A percentile compares a stretch with the other conserved stretches of the same genome.
Evolutionary conservation across 2,888 invertebrate species (phyloP).

Genomic region (Ellobium chinense): DNA sequence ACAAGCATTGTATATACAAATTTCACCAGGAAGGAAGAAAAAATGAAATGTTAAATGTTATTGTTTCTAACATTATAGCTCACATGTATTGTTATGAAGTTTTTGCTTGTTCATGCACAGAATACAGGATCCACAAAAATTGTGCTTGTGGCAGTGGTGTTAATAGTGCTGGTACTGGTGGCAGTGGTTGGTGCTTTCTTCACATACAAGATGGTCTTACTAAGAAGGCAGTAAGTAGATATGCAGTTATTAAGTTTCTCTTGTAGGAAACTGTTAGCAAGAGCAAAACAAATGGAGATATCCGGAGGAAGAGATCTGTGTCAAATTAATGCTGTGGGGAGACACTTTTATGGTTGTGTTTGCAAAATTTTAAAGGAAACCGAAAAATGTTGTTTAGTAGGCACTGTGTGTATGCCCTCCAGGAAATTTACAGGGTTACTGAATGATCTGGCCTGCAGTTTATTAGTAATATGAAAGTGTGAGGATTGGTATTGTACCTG

Average conservation of each 20-base stretch:
- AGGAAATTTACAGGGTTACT: too few species aligned
- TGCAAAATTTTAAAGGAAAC: too few species aligned
- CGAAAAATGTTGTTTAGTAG: not conserved
- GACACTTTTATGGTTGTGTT: not conserved
- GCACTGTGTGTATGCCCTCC: too few species aligned
- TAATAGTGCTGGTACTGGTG: constrained; percentile 56
- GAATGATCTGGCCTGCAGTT: too few species aligned
- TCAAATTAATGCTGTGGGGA: not conserved
- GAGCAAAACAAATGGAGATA: not conserved
- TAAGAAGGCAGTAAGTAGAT: constrained; percentile 71
- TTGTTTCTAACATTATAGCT: not conserved
- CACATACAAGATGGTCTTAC: constrained; percentile 63
- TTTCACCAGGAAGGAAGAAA: too few species aligned
- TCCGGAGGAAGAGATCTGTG: not conserved
- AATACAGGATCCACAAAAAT: constrained; percentile 29
- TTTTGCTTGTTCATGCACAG: not conserved
- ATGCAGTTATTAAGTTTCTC: too few species aligned
- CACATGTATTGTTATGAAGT: not conserved
- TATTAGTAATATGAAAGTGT: too few species aligned
- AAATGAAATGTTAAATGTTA: too few species aligned
- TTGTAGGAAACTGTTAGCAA: too few species aligned
- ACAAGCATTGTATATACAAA: too few species aligned
- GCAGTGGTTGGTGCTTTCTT: constrained; percentile 62
- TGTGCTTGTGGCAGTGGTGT: constrained; percentile 56
- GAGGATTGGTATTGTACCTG: too few species aligned